phyloP scores from a whole-genome alignment of 1,140 invertebrate species.

The Ephestia elutella region DNA sequence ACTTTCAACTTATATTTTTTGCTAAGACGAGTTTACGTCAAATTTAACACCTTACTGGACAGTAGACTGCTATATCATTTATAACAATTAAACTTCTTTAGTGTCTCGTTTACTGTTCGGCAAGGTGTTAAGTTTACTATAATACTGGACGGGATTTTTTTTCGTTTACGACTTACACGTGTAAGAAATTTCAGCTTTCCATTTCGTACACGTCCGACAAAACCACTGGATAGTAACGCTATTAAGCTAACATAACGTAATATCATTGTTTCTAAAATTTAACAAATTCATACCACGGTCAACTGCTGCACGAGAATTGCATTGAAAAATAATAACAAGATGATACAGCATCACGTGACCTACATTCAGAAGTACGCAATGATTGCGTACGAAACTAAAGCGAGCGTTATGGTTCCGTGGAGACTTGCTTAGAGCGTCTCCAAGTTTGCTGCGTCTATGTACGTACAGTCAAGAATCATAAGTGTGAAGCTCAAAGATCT shows the following conservation, averaged over 20 bases:
- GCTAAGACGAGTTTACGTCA: too few relatives aligned
- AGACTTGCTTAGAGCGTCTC: neutral
- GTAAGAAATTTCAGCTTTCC: neutral
- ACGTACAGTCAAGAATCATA: too few relatives aligned
- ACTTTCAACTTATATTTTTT: too few relatives aligned
- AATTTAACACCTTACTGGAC: too few relatives aligned
- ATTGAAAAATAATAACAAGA: neutral
- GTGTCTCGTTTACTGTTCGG: too few relatives aligned
- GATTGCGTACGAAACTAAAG: neutral
- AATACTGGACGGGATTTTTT: too few relatives aligned
- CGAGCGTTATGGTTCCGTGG: constrained; percentile 2
- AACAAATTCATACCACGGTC: neutral
- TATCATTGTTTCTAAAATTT: neutral
- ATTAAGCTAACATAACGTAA: neutral
- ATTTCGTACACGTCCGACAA: neutral
- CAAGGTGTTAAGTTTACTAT: too few relatives aligned
- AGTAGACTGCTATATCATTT: too few relatives aligned
- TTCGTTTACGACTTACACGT: too few relatives aligned
- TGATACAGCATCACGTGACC: neutral
- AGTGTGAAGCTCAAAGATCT: too few relatives aligned
- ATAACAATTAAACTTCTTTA: too few relatives aligned
- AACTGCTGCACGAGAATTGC: neutral
- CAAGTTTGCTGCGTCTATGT: neutral
- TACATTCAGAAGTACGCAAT: neutral
- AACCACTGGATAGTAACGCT: neutral